Conservation (phyloP, 2,113 vertebrate species). For the Lepus americanus region DNA sequence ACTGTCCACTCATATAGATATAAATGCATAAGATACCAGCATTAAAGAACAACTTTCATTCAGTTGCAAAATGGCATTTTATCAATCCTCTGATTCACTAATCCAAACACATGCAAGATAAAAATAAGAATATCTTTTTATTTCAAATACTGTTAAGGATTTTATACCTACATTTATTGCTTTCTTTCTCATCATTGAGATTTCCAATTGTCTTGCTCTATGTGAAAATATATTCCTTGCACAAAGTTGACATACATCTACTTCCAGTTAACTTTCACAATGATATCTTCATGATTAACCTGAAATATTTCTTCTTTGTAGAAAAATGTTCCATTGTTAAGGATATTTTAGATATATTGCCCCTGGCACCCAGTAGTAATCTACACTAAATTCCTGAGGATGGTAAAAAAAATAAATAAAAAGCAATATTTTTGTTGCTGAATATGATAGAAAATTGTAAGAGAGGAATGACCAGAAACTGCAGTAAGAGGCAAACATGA, state of each 20-base stretch:
- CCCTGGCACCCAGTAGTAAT: background rate
- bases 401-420: background rate
- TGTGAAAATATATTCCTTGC: conserved; percentile 12
- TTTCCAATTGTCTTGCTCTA: background rate
- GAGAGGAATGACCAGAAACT: background rate
- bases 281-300: background rate
- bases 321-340: background rate
- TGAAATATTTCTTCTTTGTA: background rate
- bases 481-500: background rate
- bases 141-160: background rate
- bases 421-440: background rate
- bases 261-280: conserved; percentile 3
- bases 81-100: background rate
- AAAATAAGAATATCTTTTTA: background rate
- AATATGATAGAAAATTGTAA: background rate
- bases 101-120: background rate
- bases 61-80: background rate
- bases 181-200: background rate
- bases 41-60: background rate
- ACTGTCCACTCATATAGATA: background rate
- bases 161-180: background rate
- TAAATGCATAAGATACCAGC: background rate
- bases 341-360: background rate
- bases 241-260: background rate
- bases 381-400: background rate